These are phyloP conservation scores for Creontiades dilutus DNA, from an alignment of 2,888 invertebrate species.

Conservation along the genomic window DNA sequence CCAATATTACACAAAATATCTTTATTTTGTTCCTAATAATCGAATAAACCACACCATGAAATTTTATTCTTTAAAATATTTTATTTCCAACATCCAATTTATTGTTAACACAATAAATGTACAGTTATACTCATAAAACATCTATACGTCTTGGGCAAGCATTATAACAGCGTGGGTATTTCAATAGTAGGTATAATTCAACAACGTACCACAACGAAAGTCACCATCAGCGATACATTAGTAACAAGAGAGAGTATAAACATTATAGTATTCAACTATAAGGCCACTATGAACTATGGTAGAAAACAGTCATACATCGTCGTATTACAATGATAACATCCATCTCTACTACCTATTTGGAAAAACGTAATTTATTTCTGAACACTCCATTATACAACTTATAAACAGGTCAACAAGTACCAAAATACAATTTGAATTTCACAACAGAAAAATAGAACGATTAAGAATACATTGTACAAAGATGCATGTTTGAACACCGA, in stretches of 20 bases:
- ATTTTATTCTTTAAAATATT: slow-evolving; percentile 34
- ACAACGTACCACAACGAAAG: neutral
- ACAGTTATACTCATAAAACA: neutral
- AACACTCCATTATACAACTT: slow-evolving; percentile 33
- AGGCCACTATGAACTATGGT: slow-evolving; percentile 59
- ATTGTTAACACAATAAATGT: slow-evolving; percentile 21
- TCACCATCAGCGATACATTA: slow-evolving; percentile 30
- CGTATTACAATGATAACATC: slow-evolving; percentile 4
- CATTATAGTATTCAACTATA: slow-evolving; percentile 38
- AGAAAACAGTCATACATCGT: slow-evolving; percentile 18
- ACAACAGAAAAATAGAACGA: slow-evolving; percentile 57
- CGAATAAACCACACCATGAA: neutral
- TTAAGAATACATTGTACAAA: slow-evolving; percentile 45
- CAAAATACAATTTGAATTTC: slow-evolving; percentile 59
- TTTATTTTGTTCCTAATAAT: neutral
- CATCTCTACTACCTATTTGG: neutral
- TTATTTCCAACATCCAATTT: slow-evolving; percentile 27
- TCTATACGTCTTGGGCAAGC: slow-evolving; percentile 39
- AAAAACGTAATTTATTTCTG: slow-evolving; percentile 6
- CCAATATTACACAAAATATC: neutral
- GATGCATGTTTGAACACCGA: slow-evolving; percentile 6
- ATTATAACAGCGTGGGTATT: slow-evolving; percentile 18
- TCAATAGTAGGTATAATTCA: neutral
- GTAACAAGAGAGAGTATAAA: neutral
- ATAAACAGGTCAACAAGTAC: slow-evolving; percentile 55